Conservation (phyloP, 2,888 invertebrate genomes). For the Eulithis prunata region DNA sequence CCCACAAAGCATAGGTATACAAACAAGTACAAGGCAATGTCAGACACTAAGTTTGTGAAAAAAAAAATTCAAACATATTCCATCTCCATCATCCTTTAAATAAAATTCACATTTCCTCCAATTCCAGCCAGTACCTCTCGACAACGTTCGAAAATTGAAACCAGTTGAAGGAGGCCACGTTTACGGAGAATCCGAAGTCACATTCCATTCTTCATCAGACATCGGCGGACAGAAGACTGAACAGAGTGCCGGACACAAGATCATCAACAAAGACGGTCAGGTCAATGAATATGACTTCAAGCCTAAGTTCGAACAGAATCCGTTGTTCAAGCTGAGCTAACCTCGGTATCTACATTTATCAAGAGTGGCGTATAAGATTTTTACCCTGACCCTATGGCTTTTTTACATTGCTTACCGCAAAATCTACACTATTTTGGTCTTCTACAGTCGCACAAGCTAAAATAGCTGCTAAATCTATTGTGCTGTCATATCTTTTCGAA, state of each 20-base stretch:
- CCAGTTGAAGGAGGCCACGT: constrained; percentile 61
- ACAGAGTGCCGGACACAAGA: constrained; percentile 86
- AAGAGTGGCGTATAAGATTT: not conserved
- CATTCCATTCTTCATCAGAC: constrained; percentile 83
- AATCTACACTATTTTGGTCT: too few species aligned
- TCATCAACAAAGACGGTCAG: constrained; percentile 89
- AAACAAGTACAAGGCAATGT: too few species aligned
- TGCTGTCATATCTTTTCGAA: too few species aligned
- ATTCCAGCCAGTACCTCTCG: constrained; percentile 45
- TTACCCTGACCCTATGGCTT: too few species aligned
- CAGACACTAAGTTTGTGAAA: too few species aligned
- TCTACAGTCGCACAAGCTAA: too few species aligned
- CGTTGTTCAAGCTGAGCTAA: constrained; percentile 23
- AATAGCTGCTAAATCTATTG: too few species aligned
- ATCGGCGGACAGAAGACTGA: constrained; percentile 84
- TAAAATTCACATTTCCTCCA: not conserved
- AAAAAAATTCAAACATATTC: too few species aligned
- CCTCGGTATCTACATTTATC: not conserved
- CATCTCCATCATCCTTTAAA: not conserved
- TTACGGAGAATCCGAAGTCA: constrained; percentile 86
- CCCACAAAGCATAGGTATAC: too few species aligned
- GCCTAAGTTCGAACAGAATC: constrained; percentile 30
- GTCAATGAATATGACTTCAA: constrained; percentile 81
- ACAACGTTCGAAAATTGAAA: constrained; percentile 52
- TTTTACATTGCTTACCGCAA: too few species aligned